These are phyloP conservation scores for Mastomys natalensis DNA, from an alignment of 2,113 vertebrate genomes.

Conservation along the genomic window DNA sequence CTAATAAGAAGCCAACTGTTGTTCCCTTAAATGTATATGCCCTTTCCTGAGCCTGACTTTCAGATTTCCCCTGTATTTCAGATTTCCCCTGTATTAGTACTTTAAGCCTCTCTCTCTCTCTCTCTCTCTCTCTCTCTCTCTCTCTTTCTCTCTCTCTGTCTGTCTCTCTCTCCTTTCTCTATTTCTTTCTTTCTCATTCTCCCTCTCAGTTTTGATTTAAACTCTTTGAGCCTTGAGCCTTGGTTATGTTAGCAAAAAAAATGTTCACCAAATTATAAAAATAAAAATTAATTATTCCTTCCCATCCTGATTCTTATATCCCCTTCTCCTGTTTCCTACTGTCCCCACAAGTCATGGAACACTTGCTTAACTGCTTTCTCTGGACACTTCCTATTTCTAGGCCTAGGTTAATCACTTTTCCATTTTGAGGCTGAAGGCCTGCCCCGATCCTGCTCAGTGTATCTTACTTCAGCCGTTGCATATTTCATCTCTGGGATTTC, in stretches of 20 bases:
- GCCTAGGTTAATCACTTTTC: not conserved
- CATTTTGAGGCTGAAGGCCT: no score
- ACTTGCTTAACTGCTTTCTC: not conserved
- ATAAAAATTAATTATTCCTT: no score
- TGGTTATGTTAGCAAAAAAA: not conserved
- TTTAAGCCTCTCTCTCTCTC: not conserved
- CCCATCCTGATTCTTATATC: not conserved
- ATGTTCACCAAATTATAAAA: not conserved
- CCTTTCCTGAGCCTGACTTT: not conserved
- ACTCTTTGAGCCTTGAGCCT: not conserved
- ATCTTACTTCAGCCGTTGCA: not conserved
- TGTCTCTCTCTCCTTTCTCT: not conserved
- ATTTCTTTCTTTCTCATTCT: no score
- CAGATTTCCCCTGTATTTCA: not conserved
- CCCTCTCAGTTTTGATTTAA: not conserved
- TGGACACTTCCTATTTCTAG: not conserved
- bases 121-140: not conserved
- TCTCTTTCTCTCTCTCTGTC: not conserved
- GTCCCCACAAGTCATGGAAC: not conserved
- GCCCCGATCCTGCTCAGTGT: fast-evolving
- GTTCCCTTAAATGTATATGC: not conserved
- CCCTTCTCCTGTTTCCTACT: not conserved
- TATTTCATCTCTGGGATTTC: not conserved
- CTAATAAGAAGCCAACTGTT: not conserved
- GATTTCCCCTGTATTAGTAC: not conserved